Percentiles rank a stretch among this genome's conserved stretches.
phyloP scores from a whole-genome alignment of 2,888 invertebrate species.

The Drosophila ustulata region DNA sequence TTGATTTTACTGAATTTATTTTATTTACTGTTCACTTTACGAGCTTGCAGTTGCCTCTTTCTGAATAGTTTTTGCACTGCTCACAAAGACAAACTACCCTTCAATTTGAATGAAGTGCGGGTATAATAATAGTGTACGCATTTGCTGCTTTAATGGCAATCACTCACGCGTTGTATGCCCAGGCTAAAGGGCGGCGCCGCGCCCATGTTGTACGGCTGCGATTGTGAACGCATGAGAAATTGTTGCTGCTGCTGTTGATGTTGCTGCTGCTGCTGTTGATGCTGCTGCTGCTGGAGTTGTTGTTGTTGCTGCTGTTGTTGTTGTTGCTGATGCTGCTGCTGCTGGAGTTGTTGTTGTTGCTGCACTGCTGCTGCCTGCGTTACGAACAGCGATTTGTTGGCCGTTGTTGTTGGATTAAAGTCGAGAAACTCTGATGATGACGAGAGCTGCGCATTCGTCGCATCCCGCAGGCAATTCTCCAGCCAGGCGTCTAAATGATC shows the following conservation, averaged over 20 bases:
- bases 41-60: too few relatives aligned
- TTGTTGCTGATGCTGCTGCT: conserved; percentile 16
- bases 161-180: conserved; percentile 83
- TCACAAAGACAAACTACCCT: background rate
- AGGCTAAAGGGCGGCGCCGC: conserved; percentile 80
- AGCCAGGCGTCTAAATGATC: conserved; percentile 85
- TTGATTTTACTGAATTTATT: too few relatives aligned
- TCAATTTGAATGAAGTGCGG: background rate
- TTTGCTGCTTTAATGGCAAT: conserved; percentile 42
- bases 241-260: conserved; percentile 57
- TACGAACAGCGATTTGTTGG: conserved; percentile 49
- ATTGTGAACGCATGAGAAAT: conserved; percentile 72
- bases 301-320: conserved; percentile 58
- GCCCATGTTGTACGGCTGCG: conserved; percentile 65
- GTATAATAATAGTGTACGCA: conserved; percentile 12
- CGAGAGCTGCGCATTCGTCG: conserved; percentile 82
- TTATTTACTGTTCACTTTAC: too few relatives aligned
- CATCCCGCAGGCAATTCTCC: conserved; percentile 84
- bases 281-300: conserved; percentile 58
- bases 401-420: conserved; percentile 80
- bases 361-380: conserved; percentile 56
- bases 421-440: conserved; percentile 85
- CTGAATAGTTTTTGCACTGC: too few relatives aligned
- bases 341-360: conserved; percentile 23
- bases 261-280: conserved; percentile 38